Percentiles rank a stretch among this genome's conserved stretches.
These are phyloP conservation scores for Druceiella hillmani DNA, from an alignment of 2,888 invertebrate genomes.

Conservation along the genomic window DNA sequence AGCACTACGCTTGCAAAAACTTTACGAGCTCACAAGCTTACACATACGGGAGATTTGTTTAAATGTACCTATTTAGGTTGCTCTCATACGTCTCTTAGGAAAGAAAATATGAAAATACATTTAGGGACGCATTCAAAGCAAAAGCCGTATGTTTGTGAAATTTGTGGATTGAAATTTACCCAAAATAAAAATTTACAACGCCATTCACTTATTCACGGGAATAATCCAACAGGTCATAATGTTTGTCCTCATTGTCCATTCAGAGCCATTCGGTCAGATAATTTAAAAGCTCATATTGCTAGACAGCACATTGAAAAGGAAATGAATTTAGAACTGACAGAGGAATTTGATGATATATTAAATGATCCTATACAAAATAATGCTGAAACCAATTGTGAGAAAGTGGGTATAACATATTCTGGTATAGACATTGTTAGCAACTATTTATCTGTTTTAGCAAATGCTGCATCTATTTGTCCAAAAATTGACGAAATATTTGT, in stretches of 20 bases:
- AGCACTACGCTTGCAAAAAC: slow-evolving; percentile 51
- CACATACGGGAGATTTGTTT: slow-evolving; percentile 47
- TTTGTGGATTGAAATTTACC: slow-evolving; percentile 52
- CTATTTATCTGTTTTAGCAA: slow-evolving; percentile 15
- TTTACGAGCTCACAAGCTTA: slow-evolving; percentile 45
- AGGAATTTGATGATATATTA: background rate
- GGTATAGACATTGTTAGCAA: slow-evolving; percentile 7
- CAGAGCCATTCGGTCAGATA: slow-evolving; percentile 44
- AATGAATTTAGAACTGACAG: slow-evolving; percentile 5
- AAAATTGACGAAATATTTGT: slow-evolving; percentile 9
- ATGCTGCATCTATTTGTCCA: slow-evolving; percentile 16
- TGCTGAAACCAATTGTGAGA: background rate
- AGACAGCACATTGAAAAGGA: slow-evolving; percentile 29
- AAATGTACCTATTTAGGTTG: slow-evolving; percentile 44
- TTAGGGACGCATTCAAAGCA: slow-evolving; percentile 50
- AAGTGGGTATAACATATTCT: too few relatives aligned
- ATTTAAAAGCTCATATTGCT: slow-evolving; percentile 45
- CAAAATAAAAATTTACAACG: slow-evolving; percentile 45
- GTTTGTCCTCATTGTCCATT: slow-evolving; percentile 44
- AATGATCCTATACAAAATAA: background rate
- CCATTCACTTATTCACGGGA: slow-evolving; percentile 23
- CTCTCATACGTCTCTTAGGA: slow-evolving; percentile 41
- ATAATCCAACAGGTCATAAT: slow-evolving; percentile 32
- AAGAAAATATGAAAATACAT: slow-evolving; percentile 49
- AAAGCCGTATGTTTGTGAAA: slow-evolving; percentile 50